phyloP scores from a whole-genome alignment of 2,888 invertebrate species.

The Criorhina ranunculi region DNA sequence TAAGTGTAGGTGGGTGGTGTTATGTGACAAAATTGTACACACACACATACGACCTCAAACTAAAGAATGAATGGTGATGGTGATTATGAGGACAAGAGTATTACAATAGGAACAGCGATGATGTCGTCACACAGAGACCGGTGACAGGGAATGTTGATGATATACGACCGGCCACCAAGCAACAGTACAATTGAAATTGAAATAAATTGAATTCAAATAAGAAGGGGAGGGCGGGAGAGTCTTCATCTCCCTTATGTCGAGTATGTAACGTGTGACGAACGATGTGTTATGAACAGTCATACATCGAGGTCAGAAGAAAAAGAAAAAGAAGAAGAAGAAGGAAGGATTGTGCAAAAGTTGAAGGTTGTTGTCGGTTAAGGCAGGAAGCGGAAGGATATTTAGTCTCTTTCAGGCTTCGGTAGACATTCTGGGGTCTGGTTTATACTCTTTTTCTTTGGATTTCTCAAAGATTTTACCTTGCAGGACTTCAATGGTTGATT shows the following conservation, averaged over 20 bases:
- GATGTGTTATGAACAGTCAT: slow-evolving; percentile 6
- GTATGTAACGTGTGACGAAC: slow-evolving; percentile 1
- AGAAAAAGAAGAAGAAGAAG: too few species aligned
- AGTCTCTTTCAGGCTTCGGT: background rate
- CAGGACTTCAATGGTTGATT: too few species aligned
- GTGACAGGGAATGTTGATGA: slow-evolving; percentile 48
- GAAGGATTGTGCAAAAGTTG: background rate
- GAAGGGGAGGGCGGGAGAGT: background rate
- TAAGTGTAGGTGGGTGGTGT: slow-evolving; percentile 40
- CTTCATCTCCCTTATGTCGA: background rate
- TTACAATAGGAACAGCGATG: slow-evolving; percentile 36
- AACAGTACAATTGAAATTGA: slow-evolving; percentile 61
- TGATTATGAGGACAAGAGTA: slow-evolving; percentile 58
- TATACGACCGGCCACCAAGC: slow-evolving; percentile 40
- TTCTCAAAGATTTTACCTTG: too few species aligned
- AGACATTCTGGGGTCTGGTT: background rate
- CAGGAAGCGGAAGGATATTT: background rate
- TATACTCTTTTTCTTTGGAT: background rate
- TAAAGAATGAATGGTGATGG: slow-evolving; percentile 42
- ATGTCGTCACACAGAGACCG: slow-evolving; percentile 9
- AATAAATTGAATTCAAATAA: slow-evolving; percentile 52
- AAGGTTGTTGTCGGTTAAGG: background rate
- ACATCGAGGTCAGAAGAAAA: background rate
- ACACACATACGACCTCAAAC: slow-evolving; percentile 18
- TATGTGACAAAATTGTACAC: slow-evolving; percentile 15